Evolutionary conservation across 2,888 invertebrate genomes (phyloP), one percentile per base, ranked within the genome.

Genomic region (Caradrina kadenii): DNA sequence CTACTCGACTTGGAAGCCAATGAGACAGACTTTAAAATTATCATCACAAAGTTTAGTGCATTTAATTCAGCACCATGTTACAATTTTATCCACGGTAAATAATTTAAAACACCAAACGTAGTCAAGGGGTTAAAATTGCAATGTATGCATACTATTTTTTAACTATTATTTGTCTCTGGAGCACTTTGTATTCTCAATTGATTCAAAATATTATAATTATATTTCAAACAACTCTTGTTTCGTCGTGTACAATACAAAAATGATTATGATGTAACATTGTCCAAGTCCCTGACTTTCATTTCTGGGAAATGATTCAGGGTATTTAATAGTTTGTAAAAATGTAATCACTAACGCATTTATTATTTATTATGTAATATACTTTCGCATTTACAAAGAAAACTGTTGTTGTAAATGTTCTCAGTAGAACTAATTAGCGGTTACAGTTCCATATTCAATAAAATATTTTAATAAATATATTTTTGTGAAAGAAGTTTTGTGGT

Each of bases 391-490:
- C 79, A 80, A 76, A 81, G 26, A 68, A 75, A 84, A 69, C 78
- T 84, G 84, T 83, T 87, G 83, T 90, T 87, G 85, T 84, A 79
- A 83, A 84, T 83, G 83, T 84, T 84, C 77, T 79, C 68, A 69
- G 62, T 73, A 82, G 80, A 84, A 84, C 82, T 80, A 82, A 73
- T 81, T 86, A 89, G 87, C 91, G 91, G 93, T 94, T 87, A 89
- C 92, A 92, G 94, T 95, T 94, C 94, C 93, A 93, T 91, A 80
- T 86, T 89, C 87, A 88, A 92, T 88, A 90, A 89, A 88, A 89
- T 90, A 91, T 91, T 91, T 90, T 88, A 90, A 87, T 90, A 91
- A 87, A 92, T 92, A 93, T 95, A 94, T 95, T 95, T 94, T 95
- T 95, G 92, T 93, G 94, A 93, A 85, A 77, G 83, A 90, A 87